A percentile compares a stretch with the other conserved stretches of the same genome.
phyloP scores from a whole-genome alignment of 2,888 invertebrate species.

The Pseudococcus jackbeardsleyi region DNA sequence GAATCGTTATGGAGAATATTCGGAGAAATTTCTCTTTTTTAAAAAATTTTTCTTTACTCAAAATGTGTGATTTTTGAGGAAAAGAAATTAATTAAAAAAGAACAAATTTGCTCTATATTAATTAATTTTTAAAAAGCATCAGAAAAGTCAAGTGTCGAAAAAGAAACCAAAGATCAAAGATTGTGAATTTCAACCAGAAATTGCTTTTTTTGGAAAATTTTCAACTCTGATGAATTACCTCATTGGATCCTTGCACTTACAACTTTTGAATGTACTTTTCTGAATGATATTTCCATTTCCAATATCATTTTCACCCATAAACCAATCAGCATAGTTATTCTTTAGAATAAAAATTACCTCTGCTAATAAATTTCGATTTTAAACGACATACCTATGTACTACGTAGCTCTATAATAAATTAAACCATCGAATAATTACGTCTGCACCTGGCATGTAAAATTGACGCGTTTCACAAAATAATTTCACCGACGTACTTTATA shows the following conservation, averaged over 20 bases:
- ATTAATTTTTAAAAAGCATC: too few relatives aligned
- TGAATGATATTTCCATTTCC: too few relatives aligned
- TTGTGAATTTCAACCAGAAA: too few relatives aligned
- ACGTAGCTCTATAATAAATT: neutral
- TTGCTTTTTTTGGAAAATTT: too few relatives aligned
- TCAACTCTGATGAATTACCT: too few relatives aligned
- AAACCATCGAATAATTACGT: neutral
- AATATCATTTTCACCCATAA: too few relatives aligned
- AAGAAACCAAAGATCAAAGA: too few relatives aligned
- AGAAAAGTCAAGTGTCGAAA: too few relatives aligned
- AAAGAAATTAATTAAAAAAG: too few relatives aligned
- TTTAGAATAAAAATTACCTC: neutral
- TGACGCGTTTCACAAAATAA: neutral
- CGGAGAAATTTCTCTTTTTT: neutral
- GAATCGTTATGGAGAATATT: neutral
- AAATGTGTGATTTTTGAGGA: neutral
- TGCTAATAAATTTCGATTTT: neutral
- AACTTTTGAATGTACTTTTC: too few relatives aligned
- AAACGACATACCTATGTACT: neutral
- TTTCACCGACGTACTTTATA: neutral
- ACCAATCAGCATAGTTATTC: neutral
- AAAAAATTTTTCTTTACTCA: neutral
- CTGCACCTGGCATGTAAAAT: neutral
- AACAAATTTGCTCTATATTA: too few relatives aligned
- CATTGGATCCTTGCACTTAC: too few relatives aligned